Conservation (phyloP, 2,113 vertebrate genomes). For the Macaca nemestrina region DNA sequence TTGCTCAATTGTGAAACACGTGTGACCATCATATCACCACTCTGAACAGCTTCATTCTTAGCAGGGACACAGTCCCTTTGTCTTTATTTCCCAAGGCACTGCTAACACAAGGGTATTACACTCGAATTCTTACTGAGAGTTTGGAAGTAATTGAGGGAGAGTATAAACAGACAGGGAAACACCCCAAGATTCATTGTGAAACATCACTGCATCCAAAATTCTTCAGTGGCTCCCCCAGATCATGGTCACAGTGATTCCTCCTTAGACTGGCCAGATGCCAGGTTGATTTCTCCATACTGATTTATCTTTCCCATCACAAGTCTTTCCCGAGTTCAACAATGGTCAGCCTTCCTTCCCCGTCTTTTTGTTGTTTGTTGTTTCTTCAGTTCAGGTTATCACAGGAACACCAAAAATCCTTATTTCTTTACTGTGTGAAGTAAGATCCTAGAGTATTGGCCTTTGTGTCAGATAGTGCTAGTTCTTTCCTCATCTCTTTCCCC, state of each 20-base stretch:
- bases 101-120: neutral
- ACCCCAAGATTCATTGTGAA: neutral
- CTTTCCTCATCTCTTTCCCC: neutral
- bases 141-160: conserved; percentile 27
- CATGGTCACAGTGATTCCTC: neutral
- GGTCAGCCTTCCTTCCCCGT: neutral
- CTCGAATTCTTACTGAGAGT: neutral
- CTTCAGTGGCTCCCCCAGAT: neutral
- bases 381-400: neutral
- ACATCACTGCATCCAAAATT: neutral
- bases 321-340: neutral
- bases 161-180: neutral
- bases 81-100: neutral
- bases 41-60: neutral
- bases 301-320: neutral
- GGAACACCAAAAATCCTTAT: neutral
- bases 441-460: neutral
- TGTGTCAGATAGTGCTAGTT: neutral
- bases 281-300: neutral
- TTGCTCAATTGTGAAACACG: neutral
- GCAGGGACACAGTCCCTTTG: neutral
- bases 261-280: neutral
- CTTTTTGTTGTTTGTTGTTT: neutral
- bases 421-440: neutral
- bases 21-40: neutral